Evolutionary conservation across 2,113 vertebrate genomes (phyloP), one percentile per base, ranked within the genome.

Genomic region (Phrynosoma platyrhinos): DNA sequence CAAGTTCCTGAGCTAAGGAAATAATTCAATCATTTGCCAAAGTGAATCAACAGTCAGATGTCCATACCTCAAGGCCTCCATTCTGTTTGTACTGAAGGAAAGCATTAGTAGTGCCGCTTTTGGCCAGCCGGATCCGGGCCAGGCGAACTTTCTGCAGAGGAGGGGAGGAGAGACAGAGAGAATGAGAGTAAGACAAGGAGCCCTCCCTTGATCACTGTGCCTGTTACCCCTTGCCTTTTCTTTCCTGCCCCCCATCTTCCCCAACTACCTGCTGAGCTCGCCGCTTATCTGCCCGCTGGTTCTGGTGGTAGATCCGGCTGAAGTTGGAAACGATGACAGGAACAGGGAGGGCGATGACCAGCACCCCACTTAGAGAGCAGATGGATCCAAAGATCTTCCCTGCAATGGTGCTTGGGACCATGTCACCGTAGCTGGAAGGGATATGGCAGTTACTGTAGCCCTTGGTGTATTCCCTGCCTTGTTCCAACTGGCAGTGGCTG

Each of bases 301-400:
- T 98, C 97, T 98, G 98, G 95, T 98, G 98, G 95, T 98, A 98
- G 95, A 98, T 98, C 88, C 98, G 98, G 94, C 98, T 98, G 87
- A 88, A 88, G 81, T 88, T 88, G 80, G 87, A 88, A 30, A 88
- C 87, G 2, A 88, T 88, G 47, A 98, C 98, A 0, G 98, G 98
- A 77, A 98, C 98, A 0, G 98, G 98, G 83, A 98, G 94, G 14
- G 98, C 98, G 69, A 98, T 98, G 94, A 98, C 98, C 96, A 98
- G 95, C 92, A 98, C 98, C 14, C 98, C 98, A 30, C 98, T 98
- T 91, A 98, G 96, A 21, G 98, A 98, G 92, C 98, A 98, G 94
- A 98, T 98, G 91, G 98, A 98, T 64, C 98, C 98, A 21, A 98
- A 98, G 93, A 98, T 98, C 96, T 98, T 98, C 82, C 98, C 98